Conservation (phyloP, 1,140 invertebrate species). For the Papilio xuthus region DNA sequence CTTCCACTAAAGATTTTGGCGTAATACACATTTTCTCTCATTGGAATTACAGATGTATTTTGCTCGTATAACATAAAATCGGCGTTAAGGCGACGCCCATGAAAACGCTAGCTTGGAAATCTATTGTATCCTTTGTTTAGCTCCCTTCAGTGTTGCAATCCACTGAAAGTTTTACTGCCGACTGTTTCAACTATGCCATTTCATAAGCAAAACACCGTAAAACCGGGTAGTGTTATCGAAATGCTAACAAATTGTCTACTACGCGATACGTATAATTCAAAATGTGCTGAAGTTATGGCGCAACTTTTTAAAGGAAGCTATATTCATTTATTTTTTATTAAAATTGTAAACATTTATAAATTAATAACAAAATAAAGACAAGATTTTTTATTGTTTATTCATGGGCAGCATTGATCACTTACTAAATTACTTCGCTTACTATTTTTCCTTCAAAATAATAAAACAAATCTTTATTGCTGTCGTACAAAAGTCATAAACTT, state of each 20-base stretch:
- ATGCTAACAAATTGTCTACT: slow-evolving; percentile 56
- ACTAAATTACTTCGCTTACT: background rate
- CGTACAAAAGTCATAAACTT: slow-evolving; percentile 1
- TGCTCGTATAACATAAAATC: slow-evolving; percentile 73
- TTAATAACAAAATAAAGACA: too few relatives aligned
- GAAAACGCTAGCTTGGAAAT: slow-evolving; percentile 54
- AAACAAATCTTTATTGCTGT: background rate
- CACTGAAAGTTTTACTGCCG: slow-evolving; percentile 71
- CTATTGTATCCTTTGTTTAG: slow-evolving; percentile 64
- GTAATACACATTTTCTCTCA: slow-evolving; percentile 76
- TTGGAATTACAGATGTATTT: slow-evolving; percentile 76
- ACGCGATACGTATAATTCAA: slow-evolving; percentile 47
- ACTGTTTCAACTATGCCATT: slow-evolving; percentile 55
- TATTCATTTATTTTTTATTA: background rate
- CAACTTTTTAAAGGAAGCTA: slow-evolving; percentile 1
- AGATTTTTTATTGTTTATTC: background rate
- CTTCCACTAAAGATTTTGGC: slow-evolving; percentile 69
- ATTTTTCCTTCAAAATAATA: background rate
- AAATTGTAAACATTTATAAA: background rate
- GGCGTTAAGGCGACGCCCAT: slow-evolving; percentile 66
- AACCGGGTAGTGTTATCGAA: slow-evolving; percentile 53
- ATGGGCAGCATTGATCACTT: background rate
- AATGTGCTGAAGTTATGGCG: slow-evolving; percentile 36
- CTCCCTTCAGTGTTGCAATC: slow-evolving; percentile 67
- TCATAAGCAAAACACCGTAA: slow-evolving; percentile 63